Base-by-base conservation (phyloP, 2,888 invertebrate species). In the Camptogramma bilineatum region DNA sequence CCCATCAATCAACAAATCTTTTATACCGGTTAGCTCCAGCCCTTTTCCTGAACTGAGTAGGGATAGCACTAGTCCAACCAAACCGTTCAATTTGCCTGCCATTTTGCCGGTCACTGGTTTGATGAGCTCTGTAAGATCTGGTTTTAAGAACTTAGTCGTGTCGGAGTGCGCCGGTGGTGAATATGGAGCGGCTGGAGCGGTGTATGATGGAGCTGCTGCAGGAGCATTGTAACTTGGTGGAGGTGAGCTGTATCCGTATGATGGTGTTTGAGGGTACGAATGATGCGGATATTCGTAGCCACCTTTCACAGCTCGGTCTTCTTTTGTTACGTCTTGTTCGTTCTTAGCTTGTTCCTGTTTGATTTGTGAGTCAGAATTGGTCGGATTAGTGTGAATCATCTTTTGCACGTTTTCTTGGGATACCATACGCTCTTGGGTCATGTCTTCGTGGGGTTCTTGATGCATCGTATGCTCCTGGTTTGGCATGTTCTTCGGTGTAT, bases 1-100 rank as follows among this genome's bases (percentile, higher is more conserved):
- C 8, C 90, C 90, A 44, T 90, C 86, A 44, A 90, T 80, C 17
- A 91, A 72, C 4, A 89, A 72, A 39, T 88, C 88, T 66, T 86
- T 88, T 28, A 93, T 80, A 13, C 90, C 91, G 69, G 78, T 82
- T 48, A 86, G 55, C 66, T 85, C 79, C 2, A 81, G 67, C 56
- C 82, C 84, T 24, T 83, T 79, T 17, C 91, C 87, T 0, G 83
- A 66, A 50, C 62, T 80, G 19, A 93, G 72, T 8, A 92, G 75
- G 24, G 87, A 76, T 17, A 90, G 73, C 9, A 89, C 77, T 51
- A 93, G 75, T 19, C 86, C 79, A 31, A 90, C 78, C 46, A 93
- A 71, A 39, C 89, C 86, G 51, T 82, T 84, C 54, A 85, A 71
- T 81, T 91, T 92, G 44, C 78, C 77, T 0, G 87, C 77, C 51